Evolutionary conservation across 2,888 invertebrate species (phyloP).

Genomic region (Ceramica pisi): DNA sequence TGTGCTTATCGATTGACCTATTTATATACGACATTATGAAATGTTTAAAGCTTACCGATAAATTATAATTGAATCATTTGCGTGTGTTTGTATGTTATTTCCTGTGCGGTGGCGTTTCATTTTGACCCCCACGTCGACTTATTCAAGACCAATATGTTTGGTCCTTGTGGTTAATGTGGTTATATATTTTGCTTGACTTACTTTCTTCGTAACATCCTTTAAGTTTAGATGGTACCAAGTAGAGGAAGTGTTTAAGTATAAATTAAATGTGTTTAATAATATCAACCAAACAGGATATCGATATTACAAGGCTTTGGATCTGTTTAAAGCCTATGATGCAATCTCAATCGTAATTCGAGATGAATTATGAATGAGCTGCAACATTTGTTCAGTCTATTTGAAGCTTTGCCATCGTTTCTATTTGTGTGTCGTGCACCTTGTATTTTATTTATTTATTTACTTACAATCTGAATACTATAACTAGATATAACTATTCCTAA

Average conservation of each 20-base stretch:
- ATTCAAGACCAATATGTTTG: background rate
- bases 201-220: background rate
- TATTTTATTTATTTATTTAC: background rate
- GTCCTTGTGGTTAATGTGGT: background rate
- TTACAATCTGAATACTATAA: background rate
- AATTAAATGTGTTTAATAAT: slow-evolving; percentile 7
- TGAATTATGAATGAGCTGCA: slow-evolving; percentile 58
- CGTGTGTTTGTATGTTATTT: slow-evolving; percentile 54
- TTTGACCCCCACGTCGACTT: slow-evolving; percentile 6
- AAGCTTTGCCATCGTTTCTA: slow-evolving; percentile 24
- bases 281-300: slow-evolving; percentile 18
- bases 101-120: slow-evolving; percentile 38
- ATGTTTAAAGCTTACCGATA: slow-evolving; percentile 60
- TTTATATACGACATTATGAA: slow-evolving; percentile 61
- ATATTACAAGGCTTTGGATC: slow-evolving; percentile 37
- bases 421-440: slow-evolving; percentile 7
- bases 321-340: slow-evolving; percentile 49
- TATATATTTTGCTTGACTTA: background rate
- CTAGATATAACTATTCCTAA: background rate
- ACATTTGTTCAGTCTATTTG: slow-evolving; percentile 33
- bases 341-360: slow-evolving; percentile 43
- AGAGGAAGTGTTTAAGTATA: slow-evolving; percentile 24
- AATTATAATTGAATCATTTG: slow-evolving; percentile 63
- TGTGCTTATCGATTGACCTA: slow-evolving; percentile 64
- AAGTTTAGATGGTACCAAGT: background rate